Evolutionary conservation across 2,888 invertebrate genomes (phyloP), one percentile per base, ranked within the genome.

Genomic region (Deladenus siricidicola): DNA sequence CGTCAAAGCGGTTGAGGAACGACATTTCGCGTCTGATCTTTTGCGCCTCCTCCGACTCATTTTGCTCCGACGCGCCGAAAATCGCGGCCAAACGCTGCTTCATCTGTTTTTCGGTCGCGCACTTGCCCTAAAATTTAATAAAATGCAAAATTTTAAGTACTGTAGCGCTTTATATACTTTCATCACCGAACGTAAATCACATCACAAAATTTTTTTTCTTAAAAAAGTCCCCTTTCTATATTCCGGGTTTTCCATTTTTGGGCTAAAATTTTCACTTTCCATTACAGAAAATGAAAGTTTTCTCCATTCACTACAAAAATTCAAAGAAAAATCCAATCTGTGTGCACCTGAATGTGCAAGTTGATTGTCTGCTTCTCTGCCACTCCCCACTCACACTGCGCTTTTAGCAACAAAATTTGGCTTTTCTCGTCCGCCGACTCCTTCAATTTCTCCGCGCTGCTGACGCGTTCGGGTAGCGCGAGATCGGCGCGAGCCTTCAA

Each of bases 1-100:
- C 62, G 58, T 76, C 70, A 60, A 65, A 69, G 65, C 73, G 68
- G 65, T 75, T 76, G 65, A 77, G 70, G 54, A 77, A 69, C 61
- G 75, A 71, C 60, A 43, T 56, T 28, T 42, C 29, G 14, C 55
- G 44, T 54, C 47, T 30, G 50, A 48, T n/a, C 49, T 48, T 21
- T 34, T 34, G 39, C 39, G 39, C 6, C 14, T 34, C 39, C 6
- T 6, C 39, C 14, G 39, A 34, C 39, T 34, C 39, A 14, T 34
- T 23, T n/a, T 42, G 55, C 48, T 48, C 28, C 48, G 47, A 39
- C 24, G n/a, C 19, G n/a, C n/a, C n/a, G n/a, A n/a, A n/a, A n/a
- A n/a, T n/a, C n/a, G n/a, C n/a, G n/a, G n/a, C n/a, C n/a, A n/a
- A n/a, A n/a, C n/a, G n/a, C n/a, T n/a, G n/a, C n/a, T n/a, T n/a